A percentile compares a stretch with the other conserved stretches of the same genome.
These are phyloP conservation scores for Leptopterna dolabrata DNA, from an alignment of 2,888 invertebrate genomes.

Conservation along the genomic window DNA sequence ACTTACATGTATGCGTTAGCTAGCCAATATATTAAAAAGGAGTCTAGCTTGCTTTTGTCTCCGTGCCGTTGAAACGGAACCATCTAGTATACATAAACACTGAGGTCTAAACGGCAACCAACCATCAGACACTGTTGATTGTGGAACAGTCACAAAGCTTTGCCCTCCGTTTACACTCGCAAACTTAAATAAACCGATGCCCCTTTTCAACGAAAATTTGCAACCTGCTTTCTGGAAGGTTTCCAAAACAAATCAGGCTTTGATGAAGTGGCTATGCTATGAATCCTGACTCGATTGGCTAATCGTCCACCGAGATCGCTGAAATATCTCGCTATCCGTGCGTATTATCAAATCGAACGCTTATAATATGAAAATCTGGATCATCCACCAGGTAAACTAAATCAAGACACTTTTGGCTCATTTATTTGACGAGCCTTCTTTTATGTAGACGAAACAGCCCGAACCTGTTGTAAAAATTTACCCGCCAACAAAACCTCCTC, in stretches of 20 bases:
- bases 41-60: neutral
- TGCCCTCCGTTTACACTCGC: neutral
- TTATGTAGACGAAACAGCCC: too few relatives aligned
- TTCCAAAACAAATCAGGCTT: neutral
- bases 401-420: neutral
- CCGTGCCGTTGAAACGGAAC: neutral
- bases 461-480: too few relatives aligned
- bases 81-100: neutral
- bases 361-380: neutral
- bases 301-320: neutral
- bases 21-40: too few relatives aligned
- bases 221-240: neutral
- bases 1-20: too few relatives aligned
- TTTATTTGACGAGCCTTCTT: constrained; percentile 1
- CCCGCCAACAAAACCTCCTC: too few relatives aligned
- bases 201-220: neutral
- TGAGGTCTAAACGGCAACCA: neutral
- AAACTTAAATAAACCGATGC: neutral
- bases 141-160: neutral
- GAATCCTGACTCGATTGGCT: neutral
- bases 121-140: neutral
- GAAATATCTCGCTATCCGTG: neutral
- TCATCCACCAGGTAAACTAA: neutral
- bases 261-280: neutral
- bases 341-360: neutral